A percentile compares a stretch with the other conserved stretches of the same genome.
Conservation (phyloP, 2,797 vertebrate genomes). For the Sebastes diploproa region DNA sequence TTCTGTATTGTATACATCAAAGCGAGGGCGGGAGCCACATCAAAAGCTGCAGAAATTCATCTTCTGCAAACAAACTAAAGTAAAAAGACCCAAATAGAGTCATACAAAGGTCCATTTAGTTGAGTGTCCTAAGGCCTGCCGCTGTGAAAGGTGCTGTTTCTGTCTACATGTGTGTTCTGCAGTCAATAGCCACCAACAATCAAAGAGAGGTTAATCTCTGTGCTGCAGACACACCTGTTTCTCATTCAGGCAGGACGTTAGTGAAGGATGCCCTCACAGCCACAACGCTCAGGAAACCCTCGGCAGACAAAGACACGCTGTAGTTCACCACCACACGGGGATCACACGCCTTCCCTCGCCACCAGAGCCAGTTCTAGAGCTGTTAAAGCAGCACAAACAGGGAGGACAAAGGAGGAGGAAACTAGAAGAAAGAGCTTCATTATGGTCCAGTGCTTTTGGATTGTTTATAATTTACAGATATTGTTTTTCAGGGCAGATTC, state of each 20-base stretch:
- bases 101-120: conserved; percentile 62
- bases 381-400: not conserved
- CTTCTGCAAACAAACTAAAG: conserved; percentile 51
- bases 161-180: conserved; percentile 41
- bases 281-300: conserved; percentile 22
- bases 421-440: not conserved
- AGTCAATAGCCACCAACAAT: conserved; percentile 47
- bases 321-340: conserved; percentile 15
- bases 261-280: conserved; percentile 36
- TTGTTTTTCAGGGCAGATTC: not conserved
- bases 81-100: conserved; percentile 41
- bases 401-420: not conserved
- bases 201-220: conserved; percentile 58
- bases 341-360: not conserved
- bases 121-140: conserved; percentile 41
- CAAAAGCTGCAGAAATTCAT: conserved; percentile 49
- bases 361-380: not conserved
- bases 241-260: conserved; percentile 55
- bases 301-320: conserved; percentile 48
- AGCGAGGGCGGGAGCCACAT: conserved; percentile 50
- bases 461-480: not conserved
- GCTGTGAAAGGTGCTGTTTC: conserved; percentile 54
- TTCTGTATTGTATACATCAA: conserved; percentile 43
- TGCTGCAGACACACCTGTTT: conserved; percentile 71
- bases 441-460: not conserved